Percentiles rank a stretch among this genome's conserved stretches.
Evolutionary conservation across 2,888 invertebrate genomes (phyloP).

Genomic region (Chymomyza procnemis): DNA sequence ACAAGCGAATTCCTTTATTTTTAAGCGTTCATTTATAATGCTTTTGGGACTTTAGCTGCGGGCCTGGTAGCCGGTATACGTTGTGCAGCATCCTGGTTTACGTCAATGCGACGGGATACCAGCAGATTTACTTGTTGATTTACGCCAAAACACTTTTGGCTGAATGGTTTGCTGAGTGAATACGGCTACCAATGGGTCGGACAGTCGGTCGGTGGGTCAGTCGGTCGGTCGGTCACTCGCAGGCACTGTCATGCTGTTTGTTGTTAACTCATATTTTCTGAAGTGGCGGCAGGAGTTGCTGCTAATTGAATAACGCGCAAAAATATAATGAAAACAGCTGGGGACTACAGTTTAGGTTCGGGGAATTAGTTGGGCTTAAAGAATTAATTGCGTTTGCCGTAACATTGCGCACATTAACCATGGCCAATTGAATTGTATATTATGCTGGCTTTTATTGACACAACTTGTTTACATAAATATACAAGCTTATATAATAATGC

Average conservation of each 20-base stretch:
- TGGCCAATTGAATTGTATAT: constrained; percentile 10
- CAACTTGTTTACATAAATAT: neutral
- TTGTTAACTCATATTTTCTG: too few relatives aligned
- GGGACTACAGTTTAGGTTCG: constrained; percentile 23
- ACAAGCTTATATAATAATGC: too few relatives aligned
- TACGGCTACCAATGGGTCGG: neutral
- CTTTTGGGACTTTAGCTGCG: neutral
- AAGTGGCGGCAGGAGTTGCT: neutral
- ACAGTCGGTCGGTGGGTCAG: too few relatives aligned
- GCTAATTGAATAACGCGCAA: constrained; percentile 59
- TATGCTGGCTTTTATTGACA: neutral
- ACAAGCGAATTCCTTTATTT: neutral
- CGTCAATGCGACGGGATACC: constrained; percentile 13
- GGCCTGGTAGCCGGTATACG: constrained; percentile 1
- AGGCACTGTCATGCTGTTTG: too few relatives aligned
- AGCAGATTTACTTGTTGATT: constrained; percentile 65
- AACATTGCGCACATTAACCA: constrained; percentile 14
- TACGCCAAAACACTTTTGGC: constrained; percentile 10
- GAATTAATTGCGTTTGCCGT: constrained; percentile 29
- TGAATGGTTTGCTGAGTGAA: neutral
- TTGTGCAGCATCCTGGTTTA: constrained; percentile 16
- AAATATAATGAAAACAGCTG: constrained; percentile 42
- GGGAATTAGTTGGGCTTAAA: constrained; percentile 19
- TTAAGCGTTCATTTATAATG: neutral
- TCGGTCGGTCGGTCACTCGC: too few relatives aligned